These are phyloP conservation scores for Nezara viridula DNA, from an alignment of 2,888 invertebrate species.

Conservation along the genomic window DNA sequence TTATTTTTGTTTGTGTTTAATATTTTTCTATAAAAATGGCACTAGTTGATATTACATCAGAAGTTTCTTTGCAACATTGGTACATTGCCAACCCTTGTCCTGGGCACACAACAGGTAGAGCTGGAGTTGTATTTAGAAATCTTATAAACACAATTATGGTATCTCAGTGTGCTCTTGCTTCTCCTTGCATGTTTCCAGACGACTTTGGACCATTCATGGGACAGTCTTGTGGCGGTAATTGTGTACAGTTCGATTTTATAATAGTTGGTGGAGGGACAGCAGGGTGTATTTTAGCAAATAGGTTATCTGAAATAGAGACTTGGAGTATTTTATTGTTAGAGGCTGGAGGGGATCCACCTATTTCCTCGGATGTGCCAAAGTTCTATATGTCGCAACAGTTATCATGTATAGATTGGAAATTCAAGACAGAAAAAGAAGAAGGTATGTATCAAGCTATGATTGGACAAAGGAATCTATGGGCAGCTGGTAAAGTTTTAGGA, in stretches of 20 bases:
- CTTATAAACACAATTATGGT: conserved; percentile 61
- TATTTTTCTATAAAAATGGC: conserved; percentile 40
- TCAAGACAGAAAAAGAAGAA: conserved; percentile 69
- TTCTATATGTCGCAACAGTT: conserved; percentile 67
- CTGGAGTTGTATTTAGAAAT: conserved; percentile 61
- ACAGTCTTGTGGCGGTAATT: conserved; percentile 50
- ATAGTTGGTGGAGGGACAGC: conserved; percentile 63
- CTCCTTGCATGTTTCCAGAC: conserved; percentile 61
- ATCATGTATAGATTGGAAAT: conserved; percentile 69
- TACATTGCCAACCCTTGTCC: conserved; percentile 62
- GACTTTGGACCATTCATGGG: conserved; percentile 61
- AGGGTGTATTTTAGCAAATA: conserved; percentile 69
- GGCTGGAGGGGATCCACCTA: conserved; percentile 68
- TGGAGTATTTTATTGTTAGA: conserved; percentile 67
- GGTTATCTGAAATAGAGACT: conserved; percentile 67
- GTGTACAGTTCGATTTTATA: conserved; percentile 62
- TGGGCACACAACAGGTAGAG: conserved; percentile 61
- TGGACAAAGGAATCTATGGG: conserved; percentile 66
- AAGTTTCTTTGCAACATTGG: conserved; percentile 47
- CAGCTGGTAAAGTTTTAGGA: conserved; percentile 70
- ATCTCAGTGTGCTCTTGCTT: conserved; percentile 62
- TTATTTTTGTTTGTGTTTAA: conserved; percentile 22
- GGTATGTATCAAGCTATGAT: conserved; percentile 66
- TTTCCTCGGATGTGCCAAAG: conserved; percentile 67
- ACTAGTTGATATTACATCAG: conserved; percentile 33